Conservation (phyloP, 2,888 invertebrate genomes). For the Julus scanicus region DNA sequence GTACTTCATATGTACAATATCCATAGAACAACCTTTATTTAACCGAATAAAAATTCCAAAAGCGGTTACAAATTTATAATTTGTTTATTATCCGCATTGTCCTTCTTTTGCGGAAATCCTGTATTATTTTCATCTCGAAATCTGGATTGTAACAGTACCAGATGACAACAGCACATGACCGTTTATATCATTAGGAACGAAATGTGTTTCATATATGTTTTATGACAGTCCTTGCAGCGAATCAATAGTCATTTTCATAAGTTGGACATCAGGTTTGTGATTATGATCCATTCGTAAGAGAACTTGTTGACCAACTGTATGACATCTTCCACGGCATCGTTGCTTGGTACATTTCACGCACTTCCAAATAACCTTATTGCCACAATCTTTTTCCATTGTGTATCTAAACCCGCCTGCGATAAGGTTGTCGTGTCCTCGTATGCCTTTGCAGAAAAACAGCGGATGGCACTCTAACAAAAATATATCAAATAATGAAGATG, state of each 20-base stretch:
- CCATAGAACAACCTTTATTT: too few relatives aligned
- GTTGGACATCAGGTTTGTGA: background rate
- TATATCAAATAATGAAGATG: background rate
- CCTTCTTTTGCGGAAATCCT: too few relatives aligned
- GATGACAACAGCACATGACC: too few relatives aligned
- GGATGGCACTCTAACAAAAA: background rate
- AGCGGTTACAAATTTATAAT: too few relatives aligned
- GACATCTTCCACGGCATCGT: slow-evolving; percentile 47
- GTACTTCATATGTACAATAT: too few relatives aligned
- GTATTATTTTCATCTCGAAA: too few relatives aligned
- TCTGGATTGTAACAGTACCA: too few relatives aligned
- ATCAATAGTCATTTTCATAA: background rate
- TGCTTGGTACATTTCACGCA: slow-evolving; percentile 44
- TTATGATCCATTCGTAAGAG: background rate
- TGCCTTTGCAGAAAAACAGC: background rate
- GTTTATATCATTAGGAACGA: too few relatives aligned
- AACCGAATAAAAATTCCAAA: too few relatives aligned
- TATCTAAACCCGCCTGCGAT: slow-evolving; percentile 28
- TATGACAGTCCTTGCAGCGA: too few relatives aligned
- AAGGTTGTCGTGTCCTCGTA: slow-evolving; percentile 12
- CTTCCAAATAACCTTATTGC: slow-evolving; percentile 20
- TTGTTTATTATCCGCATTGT: too few relatives aligned
- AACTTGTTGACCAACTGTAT: slow-evolving; percentile 41
- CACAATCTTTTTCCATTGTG: background rate
- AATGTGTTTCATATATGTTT: too few relatives aligned